Evolutionary conservation across 2,888 invertebrate genomes (phyloP).

Genomic region (Tenthredo scrophulariae): DNA sequence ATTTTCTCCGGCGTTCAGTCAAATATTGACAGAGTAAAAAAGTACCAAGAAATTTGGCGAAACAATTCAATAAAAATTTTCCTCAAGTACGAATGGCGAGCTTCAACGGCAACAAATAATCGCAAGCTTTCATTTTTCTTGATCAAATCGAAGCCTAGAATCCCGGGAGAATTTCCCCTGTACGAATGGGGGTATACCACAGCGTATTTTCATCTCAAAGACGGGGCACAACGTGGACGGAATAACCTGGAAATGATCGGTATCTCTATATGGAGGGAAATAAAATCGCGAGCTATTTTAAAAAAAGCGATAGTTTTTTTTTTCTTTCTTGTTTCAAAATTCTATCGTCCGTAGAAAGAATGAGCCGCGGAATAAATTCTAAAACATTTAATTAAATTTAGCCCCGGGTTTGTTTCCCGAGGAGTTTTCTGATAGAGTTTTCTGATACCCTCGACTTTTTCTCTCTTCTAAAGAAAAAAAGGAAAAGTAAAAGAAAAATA

Average conservation of each 20-base stretch:
- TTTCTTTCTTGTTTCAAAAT: not conserved
- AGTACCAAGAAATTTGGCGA: not conserved
- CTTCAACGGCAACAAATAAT: not conserved
- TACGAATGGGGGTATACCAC: not conserved
- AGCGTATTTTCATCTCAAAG: conserved; percentile 24
- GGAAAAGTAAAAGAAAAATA: not conserved
- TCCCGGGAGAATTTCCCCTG: not conserved
- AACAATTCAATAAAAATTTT: not conserved
- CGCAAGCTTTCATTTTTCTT: not conserved
- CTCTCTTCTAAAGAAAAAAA: not conserved
- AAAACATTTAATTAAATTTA: not conserved
- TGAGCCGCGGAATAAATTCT: not conserved
- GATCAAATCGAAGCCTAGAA: not conserved
- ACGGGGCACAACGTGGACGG: not conserved
- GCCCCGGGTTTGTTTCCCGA: not conserved
- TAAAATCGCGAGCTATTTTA: not conserved
- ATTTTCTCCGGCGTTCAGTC: not conserved
- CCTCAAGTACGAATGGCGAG: not conserved
- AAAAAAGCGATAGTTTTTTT: not conserved
- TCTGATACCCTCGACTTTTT: not conserved
- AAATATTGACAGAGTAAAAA: not conserved
- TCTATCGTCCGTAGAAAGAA: not conserved
- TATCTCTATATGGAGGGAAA: not conserved
- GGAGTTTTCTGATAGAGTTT: not conserved
- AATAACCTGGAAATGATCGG: not conserved